Evolutionary conservation across 1,140 invertebrate species (phyloP).

Genomic region (Coenobita brevimanus): DNA sequence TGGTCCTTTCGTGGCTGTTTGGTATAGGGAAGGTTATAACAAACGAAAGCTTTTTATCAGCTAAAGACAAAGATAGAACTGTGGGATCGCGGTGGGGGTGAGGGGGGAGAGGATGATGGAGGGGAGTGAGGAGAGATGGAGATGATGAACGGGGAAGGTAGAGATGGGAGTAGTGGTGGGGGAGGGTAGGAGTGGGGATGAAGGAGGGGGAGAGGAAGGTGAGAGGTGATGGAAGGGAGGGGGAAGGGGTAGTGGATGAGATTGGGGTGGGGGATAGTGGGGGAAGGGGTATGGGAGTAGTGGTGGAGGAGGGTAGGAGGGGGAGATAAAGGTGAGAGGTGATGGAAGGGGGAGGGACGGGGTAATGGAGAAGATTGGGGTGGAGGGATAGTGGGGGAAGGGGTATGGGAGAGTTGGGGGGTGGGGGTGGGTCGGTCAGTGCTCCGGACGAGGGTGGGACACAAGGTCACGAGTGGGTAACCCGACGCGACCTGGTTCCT

Average conservation of each 20-base stretch:
- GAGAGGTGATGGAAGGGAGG: neutral
- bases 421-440: constrained; percentile 8
- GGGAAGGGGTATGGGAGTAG: too few relatives aligned
- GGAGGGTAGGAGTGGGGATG: neutral
- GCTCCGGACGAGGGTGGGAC: constrained; percentile 24
- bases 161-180: neutral
- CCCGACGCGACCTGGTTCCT: constrained; percentile 25
- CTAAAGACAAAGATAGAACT: too few relatives aligned
- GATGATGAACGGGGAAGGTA: neutral
- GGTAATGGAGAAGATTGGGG: neutral
- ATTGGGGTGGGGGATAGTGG: too few relatives aligned
- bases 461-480: constrained; percentile 30
- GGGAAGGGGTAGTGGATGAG: too few relatives aligned
- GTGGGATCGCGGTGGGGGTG: too few relatives aligned
- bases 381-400: neutral
- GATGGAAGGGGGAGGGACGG: too few relatives aligned
- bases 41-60: too few relatives aligned
- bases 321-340: too few relatives aligned
- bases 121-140: neutral
- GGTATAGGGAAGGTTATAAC: too few relatives aligned
- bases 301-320: too few relatives aligned
- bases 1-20: too few relatives aligned
- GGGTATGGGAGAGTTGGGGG: neutral
- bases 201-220: neutral
- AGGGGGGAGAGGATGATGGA: neutral